phyloP scores from a whole-genome alignment of 2,113 vertebrate genomes.

The Heterotis niloticus region DNA sequence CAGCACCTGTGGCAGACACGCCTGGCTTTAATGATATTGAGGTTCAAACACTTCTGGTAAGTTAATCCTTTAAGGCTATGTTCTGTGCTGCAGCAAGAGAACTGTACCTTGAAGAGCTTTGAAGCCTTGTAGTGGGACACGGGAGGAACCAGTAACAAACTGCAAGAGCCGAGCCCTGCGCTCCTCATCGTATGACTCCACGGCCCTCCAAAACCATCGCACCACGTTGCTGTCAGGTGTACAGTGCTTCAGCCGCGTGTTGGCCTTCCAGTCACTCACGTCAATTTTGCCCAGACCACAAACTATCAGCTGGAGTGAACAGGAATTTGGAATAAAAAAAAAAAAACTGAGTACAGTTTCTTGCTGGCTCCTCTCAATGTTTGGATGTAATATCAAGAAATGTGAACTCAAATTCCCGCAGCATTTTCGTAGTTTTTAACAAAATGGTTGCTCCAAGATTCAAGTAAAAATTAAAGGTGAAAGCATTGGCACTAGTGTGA shows the following conservation, averaged over 20 bases:
- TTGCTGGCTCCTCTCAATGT: neutral
- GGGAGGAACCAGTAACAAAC: constrained; percentile 94
- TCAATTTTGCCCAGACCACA: constrained; percentile 97
- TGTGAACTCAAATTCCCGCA: neutral
- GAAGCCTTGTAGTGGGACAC: constrained; percentile 96
- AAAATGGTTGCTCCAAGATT: neutral
- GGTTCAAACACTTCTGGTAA: too few species aligned
- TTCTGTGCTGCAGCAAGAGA: neutral
- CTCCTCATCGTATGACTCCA: constrained; percentile 95
- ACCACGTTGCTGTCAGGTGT: constrained; percentile 90
- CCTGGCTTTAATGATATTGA: too few species aligned
- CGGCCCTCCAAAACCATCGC: constrained; percentile 98
- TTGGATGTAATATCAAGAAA: neutral
- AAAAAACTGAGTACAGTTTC: neutral
- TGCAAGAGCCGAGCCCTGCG: constrained; percentile 87
- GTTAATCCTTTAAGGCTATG: neutral
- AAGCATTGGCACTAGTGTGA: too few species aligned
- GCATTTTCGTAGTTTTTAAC: neutral
- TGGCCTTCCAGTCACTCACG: constrained; percentile 95
- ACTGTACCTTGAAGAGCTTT: constrained; percentile 89
- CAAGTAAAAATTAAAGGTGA: too few species aligned
- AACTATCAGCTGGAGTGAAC: constrained; percentile 80
- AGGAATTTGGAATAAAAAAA: neutral
- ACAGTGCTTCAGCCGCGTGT: constrained; percentile 97
- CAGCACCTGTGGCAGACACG: constrained; percentile 71